Conservation (phyloP, 2,797 vertebrate genomes). For the Megalops cyprinoides region DNA sequence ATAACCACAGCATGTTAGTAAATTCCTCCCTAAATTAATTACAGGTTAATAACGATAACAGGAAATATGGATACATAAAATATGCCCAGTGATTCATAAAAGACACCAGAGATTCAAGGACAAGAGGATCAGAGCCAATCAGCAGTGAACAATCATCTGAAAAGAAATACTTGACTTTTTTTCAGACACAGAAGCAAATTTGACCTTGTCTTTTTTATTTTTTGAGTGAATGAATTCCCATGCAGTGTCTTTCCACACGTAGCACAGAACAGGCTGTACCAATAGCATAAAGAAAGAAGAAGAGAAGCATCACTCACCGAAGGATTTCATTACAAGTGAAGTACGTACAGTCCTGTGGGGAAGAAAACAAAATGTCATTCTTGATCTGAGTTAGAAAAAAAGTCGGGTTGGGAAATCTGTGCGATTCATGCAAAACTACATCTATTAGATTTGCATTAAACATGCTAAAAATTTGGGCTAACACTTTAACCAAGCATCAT, state of each 20-base stretch:
- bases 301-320: constrained; percentile 79
- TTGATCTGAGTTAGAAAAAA: not conserved
- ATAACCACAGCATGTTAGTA: not conserved
- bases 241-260: not conserved
- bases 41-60: not conserved
- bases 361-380: constrained; percentile 41
- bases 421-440: not conserved
- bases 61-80: not conserved
- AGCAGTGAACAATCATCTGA: not conserved
- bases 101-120: no score
- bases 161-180: not conserved
- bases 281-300: no score
- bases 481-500: no score
- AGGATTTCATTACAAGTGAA: constrained; percentile 98
- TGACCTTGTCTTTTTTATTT: not conserved
- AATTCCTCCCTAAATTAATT: not conserved
- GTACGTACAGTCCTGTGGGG: constrained; percentile 92
- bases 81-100: not conserved
- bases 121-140: not conserved
- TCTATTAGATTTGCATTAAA: no score
- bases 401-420: not conserved
- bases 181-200: not conserved
- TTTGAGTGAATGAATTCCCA: not conserved
- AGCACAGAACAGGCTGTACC: no score
- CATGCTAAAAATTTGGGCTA: no score